Evolutionary conservation across 2,113 vertebrate genomes (phyloP), one percentile per base, ranked within the genome.

Genomic region (Lates calcarifer): DNA sequence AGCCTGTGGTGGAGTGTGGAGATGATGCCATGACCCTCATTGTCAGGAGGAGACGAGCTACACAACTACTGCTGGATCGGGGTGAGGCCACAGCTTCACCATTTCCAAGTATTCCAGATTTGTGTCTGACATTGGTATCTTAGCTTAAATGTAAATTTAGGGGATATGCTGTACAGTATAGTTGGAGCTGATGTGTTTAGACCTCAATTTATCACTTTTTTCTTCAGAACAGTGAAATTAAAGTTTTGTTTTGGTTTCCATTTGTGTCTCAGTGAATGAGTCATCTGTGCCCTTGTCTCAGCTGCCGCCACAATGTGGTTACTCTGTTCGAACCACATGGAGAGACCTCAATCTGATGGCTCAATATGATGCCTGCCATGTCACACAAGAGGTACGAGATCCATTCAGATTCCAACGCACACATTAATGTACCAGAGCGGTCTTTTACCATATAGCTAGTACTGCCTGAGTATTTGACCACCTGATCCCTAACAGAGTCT

Each of bases 1-100:
- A 86, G 28, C 91, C 93, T 12, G 68, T 84, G 77, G 91, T 94
- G 70, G 83, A 90, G 76, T 94, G 93, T 83, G 84, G 77, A 55
- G 74, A 83, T 0, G 33, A 82, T 6, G 18, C 75, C 70, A 91
- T 93, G 91, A 84, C 72, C 35, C 87, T 94, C 63, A 87, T 78
- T 2, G 79, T 90, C 60, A 79, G 79, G 85, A 89, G 76, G 74
- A 81, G 83, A 60, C 81, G 79, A 45, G 90, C 85, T 18, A 63
- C 31, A 8, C 89, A 89, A 1, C 74, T 94, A 1, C 71, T 67
- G 51, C 81, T 93, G 65, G 56, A 82, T 73, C 51, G 26, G 80
- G 87, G 93, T 94, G 70, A 89, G n/a, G 20, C 26, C 20, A 0
- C 65, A 24, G 17, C 10, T 55, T 26, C 33, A 20, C 12, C 22